Conservation (phyloP, 2,113 vertebrate species). For the Rhinoptilus africanus region DNA sequence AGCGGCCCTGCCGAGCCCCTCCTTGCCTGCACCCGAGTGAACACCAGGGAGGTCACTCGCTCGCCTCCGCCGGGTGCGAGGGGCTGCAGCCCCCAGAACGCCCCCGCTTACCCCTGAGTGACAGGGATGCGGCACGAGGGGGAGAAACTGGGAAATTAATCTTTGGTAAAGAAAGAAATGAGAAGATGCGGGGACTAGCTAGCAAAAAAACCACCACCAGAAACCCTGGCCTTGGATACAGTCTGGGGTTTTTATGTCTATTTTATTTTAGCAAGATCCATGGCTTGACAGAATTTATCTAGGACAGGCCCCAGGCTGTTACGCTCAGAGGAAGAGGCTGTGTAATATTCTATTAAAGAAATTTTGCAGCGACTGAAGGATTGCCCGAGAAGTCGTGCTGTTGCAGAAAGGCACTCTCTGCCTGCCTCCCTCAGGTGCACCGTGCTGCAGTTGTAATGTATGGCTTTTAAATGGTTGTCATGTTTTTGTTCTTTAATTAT, state of each 20-base stretch:
- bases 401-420: not conserved
- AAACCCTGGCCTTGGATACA: not conserved
- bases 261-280: not conserved
- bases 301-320: not conserved
- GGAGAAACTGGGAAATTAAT: not conserved
- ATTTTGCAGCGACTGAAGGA: not conserved
- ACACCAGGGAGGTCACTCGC: conserved; percentile 81
- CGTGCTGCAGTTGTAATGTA: conserved; percentile 1
- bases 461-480: conserved; percentile 68
- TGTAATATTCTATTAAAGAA: not conserved
- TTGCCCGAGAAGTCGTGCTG: not conserved
- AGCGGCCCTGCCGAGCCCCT: conserved; percentile 74
- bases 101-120: rapidly evolving
- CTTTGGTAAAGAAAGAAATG: not conserved
- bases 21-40: conserved; percentile 77
- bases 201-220: rapidly evolving
- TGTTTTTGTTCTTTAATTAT: conserved; percentile 73
- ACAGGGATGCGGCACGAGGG: not conserved
- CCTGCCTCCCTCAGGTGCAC: not conserved
- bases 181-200: not conserved
- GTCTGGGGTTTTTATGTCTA: not conserved
- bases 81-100: not conserved
- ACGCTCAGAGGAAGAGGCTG: not conserved
- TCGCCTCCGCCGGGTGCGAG: conserved; percentile 5
- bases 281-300: not conserved